phyloP scores from a whole-genome alignment of 2,888 invertebrate species.

The Drosophila prolongata region DNA sequence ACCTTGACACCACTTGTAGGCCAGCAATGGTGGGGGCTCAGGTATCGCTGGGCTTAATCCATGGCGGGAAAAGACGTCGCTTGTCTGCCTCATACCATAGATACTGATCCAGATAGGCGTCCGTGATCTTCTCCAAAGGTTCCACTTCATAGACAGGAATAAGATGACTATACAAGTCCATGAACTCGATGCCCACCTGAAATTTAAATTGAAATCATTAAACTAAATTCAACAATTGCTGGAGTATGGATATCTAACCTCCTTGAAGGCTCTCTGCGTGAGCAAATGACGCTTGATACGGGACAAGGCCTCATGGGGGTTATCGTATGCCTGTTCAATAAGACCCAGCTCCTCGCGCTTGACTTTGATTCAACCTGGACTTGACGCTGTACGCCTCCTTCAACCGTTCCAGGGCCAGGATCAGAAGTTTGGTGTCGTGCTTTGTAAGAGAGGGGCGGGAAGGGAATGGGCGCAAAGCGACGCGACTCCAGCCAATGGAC shows the following conservation, averaged over 20 bases:
- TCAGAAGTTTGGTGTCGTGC: conserved; percentile 99
- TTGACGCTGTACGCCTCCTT: conserved; percentile 99
- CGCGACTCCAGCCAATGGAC: conserved; percentile 99
- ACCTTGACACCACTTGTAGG: conserved; percentile 99
- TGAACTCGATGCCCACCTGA: conserved; percentile 99
- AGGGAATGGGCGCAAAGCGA: conserved; percentile 99
- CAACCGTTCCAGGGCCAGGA: conserved; percentile 96
- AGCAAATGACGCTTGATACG: conserved; percentile 99
- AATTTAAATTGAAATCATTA: conserved; percentile 1
- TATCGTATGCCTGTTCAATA: conserved; percentile 99
- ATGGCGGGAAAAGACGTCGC: conserved; percentile 96
- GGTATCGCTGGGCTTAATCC: conserved; percentile 99
- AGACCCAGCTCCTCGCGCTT: conserved; percentile 99
- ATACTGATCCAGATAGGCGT: conserved; percentile 99
- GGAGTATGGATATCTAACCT: conserved; percentile 85
- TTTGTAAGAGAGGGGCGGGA: conserved; percentile 99
- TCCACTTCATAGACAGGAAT: conserved; percentile 99
- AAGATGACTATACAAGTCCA: conserved; percentile 99
- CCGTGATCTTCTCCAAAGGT: conserved; percentile 99
- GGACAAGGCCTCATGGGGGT: conserved; percentile 99
- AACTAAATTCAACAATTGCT: neutral
- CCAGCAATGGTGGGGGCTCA: conserved; percentile 96
- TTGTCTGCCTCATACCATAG: conserved; percentile 99
- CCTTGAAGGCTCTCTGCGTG: conserved; percentile 99
- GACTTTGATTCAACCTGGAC: conserved; percentile 98